phyloP scores from a whole-genome alignment of 2,113 vertebrate species.

The Phylloscopus whistleri region DNA sequence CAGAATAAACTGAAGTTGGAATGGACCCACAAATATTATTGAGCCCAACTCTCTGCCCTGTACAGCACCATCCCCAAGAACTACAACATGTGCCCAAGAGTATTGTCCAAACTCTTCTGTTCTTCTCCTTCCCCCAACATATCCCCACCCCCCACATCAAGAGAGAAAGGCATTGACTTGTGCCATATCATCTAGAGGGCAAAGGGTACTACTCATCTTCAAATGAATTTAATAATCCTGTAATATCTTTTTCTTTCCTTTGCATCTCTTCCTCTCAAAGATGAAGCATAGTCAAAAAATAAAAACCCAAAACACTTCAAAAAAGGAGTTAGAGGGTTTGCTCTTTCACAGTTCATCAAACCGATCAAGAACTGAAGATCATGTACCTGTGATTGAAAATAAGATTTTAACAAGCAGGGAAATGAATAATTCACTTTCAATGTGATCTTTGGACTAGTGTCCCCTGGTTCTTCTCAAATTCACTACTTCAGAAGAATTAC shows the following conservation, averaged over 20 bases:
- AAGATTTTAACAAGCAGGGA: constrained; percentile 14
- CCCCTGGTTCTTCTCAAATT: constrained; percentile 12
- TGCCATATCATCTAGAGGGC: background rate
- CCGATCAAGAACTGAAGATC: background rate
- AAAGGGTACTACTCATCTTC: background rate
- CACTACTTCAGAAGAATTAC: background rate
- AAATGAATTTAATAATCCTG: background rate
- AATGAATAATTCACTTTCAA: constrained; percentile 21
- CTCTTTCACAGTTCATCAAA: background rate
- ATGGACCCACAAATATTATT: background rate
- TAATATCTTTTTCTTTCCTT: background rate
- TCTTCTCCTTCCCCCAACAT: background rate
- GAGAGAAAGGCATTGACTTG: background rate
- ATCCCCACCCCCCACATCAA: accelerated
- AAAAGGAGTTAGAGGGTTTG: background rate
- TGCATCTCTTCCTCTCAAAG: background rate
- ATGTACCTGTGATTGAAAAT: background rate
- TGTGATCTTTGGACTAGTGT: background rate
- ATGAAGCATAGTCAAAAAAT: background rate
- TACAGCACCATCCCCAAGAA: background rate
- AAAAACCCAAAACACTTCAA: background rate
- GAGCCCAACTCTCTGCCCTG: background rate
- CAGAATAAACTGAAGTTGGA: background rate
- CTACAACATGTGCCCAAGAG: background rate
- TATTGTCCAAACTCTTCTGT: background rate